Conservation (phyloP, 2,113 vertebrate species). For the Phylloscopus whistleri region DNA sequence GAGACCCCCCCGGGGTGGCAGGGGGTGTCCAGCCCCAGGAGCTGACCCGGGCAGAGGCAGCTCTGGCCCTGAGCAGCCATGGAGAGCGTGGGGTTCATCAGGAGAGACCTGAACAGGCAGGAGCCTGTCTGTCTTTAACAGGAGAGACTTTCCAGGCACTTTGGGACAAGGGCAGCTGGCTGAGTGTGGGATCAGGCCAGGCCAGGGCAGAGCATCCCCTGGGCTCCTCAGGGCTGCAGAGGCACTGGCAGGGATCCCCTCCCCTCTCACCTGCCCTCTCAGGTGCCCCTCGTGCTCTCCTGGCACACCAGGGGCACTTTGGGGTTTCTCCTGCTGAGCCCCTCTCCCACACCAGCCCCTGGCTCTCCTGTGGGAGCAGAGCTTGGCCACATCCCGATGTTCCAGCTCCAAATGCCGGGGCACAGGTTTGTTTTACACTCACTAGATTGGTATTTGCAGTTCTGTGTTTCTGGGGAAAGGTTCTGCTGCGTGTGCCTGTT, state of each 20-base stretch:
- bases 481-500: not conserved
- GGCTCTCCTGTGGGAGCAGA: accelerated
- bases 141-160: not conserved
- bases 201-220: not conserved
- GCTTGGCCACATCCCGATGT: not conserved
- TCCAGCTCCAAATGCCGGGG: not conserved
- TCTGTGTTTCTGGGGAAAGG: not conserved
- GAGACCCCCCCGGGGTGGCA: accelerated
- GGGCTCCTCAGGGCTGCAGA: not conserved
- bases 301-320: not conserved
- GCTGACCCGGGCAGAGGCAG: no score
- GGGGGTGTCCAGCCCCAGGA: not conserved
- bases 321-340: not conserved
- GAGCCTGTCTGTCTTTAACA: accelerated
- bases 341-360: not conserved
- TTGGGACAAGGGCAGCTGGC: not conserved
- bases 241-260: not conserved
- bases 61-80: not conserved
- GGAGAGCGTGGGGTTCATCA: not conserved
- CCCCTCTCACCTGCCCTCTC: accelerated
- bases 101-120: not conserved
- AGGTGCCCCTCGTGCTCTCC: not conserved
- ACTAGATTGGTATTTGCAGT: not conserved
- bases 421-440: not conserved
- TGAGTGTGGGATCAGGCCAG: not conserved